Evolutionary conservation across 1,140 invertebrate genomes (phyloP).

Genomic region (Plodia interpunctella): DNA sequence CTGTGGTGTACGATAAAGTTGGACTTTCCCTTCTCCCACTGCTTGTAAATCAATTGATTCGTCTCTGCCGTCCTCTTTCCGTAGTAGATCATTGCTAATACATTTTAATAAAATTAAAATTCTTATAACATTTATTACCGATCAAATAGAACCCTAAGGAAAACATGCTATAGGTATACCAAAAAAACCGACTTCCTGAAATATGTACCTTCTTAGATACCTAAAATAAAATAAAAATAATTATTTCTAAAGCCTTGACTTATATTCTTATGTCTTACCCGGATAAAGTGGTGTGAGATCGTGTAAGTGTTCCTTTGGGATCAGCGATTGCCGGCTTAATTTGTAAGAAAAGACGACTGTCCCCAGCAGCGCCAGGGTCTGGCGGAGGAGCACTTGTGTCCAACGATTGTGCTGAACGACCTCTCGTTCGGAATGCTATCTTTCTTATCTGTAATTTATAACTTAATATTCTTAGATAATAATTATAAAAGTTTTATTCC

Average conservation of each 20-base stretch:
- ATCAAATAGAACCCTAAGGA: too few species aligned
- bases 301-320: constrained; percentile 44
- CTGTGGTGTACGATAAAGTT: constrained; percentile 80
- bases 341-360: constrained; percentile 67
- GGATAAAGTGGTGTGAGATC: constrained; percentile 49
- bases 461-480: too few species aligned
- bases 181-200: too few species aligned
- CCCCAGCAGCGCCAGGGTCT: constrained; percentile 49
- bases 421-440: constrained; percentile 63
- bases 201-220: too few species aligned
- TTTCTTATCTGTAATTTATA: constrained; percentile 61
- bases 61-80: constrained; percentile 54
- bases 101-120: too few species aligned
- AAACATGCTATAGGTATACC: too few species aligned
- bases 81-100: constrained; percentile 46
- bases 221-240: too few species aligned
- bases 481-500: too few species aligned
- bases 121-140: too few species aligned
- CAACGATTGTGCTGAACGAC: constrained; percentile 67
- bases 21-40: constrained; percentile 78
- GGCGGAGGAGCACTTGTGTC: constrained; percentile 48
- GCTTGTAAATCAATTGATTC: constrained; percentile 58
- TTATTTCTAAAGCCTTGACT: background rate
- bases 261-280: constrained; percentile 50
- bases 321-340: constrained; percentile 68